Evolutionary conservation across 1,140 invertebrate species (phyloP).

Genomic region (Linepithema humile): DNA sequence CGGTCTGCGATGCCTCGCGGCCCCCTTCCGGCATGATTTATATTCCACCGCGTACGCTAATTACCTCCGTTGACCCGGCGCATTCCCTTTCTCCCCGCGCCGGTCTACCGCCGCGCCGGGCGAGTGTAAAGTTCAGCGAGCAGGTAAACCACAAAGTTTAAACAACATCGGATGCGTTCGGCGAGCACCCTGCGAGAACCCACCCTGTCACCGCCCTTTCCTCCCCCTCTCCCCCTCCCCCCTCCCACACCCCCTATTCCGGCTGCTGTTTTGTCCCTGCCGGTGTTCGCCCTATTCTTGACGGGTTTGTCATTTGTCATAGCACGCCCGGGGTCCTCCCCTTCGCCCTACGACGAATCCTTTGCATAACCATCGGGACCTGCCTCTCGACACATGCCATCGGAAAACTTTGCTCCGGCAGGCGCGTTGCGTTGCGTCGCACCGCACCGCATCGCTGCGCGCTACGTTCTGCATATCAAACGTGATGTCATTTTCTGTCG

Average conservation of each 20-base stretch:
- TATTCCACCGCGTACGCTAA: constrained; percentile 69
- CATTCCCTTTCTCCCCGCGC: constrained; percentile 5
- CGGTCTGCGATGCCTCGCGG: constrained; percentile 63
- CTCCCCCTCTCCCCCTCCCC: not conserved
- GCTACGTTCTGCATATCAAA: constrained; percentile 64
- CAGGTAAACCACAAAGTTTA: constrained; percentile 50
- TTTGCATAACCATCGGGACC: constrained; percentile 59
- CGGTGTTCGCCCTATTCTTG: not conserved
- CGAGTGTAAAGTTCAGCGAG: constrained; percentile 49
- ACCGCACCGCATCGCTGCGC: constrained; percentile 2
- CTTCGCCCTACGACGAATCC: constrained; percentile 45
- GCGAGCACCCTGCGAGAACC: not conserved
- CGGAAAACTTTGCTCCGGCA: constrained; percentile 60
- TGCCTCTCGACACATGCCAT: constrained; percentile 62
- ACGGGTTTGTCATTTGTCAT: constrained; percentile 68
- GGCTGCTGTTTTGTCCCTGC: not conserved
- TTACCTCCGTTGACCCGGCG: constrained; percentile 60
- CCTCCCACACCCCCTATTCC: not conserved
- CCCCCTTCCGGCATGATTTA: constrained; percentile 70
- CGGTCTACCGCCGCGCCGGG: not conserved
- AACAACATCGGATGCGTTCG: constrained; percentile 60
- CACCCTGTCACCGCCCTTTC: not conserved
- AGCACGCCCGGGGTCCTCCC: constrained; percentile 26
- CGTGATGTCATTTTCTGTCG: constrained; percentile 60
- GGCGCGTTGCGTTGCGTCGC: not conserved